Evolutionary conservation across 2,888 invertebrate species (phyloP).

Genomic region (Dione juno): DNA sequence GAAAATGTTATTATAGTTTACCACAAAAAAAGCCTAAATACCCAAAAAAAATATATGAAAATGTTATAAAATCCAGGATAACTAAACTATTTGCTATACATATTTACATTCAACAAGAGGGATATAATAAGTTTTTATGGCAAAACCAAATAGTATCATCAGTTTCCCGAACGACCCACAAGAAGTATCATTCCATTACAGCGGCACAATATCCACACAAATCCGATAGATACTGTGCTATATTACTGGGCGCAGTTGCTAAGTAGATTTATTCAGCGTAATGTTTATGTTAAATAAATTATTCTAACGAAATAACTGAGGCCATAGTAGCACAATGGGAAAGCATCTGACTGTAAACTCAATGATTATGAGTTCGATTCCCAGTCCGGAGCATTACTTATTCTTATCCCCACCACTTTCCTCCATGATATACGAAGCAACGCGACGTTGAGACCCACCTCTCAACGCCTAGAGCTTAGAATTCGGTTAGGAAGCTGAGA

Average conservation of each 20-base stretch:
- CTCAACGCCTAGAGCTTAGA: no score
- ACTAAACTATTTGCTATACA: conserved; percentile 64
- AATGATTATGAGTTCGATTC: no score
- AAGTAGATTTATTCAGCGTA: conserved; percentile 11
- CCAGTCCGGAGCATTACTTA: no score
- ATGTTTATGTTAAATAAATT: background rate
- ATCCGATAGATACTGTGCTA: conserved; percentile 33
- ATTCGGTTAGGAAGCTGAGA: no score
- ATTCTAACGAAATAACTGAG: background rate
- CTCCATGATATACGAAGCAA: no score
- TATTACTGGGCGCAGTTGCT: conserved; percentile 26
- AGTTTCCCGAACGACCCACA: conserved; percentile 51
- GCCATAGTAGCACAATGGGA: no score
- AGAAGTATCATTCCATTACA: conserved; percentile 54
- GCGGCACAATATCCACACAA: conserved; percentile 46
- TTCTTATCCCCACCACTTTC: no score
- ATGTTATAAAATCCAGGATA: conserved; percentile 1
- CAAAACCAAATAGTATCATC: conserved; percentile 75
- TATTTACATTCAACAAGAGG: conserved; percentile 67
- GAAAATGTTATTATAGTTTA: no score
- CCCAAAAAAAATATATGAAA: no score
- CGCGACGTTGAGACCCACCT: no score
- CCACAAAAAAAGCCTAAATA: background rate
- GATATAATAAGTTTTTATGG: conserved; percentile 78
- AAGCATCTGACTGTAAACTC: no score